Conservation (phyloP, 2,797 vertebrate species). For the Rhincodon typus region DNA sequence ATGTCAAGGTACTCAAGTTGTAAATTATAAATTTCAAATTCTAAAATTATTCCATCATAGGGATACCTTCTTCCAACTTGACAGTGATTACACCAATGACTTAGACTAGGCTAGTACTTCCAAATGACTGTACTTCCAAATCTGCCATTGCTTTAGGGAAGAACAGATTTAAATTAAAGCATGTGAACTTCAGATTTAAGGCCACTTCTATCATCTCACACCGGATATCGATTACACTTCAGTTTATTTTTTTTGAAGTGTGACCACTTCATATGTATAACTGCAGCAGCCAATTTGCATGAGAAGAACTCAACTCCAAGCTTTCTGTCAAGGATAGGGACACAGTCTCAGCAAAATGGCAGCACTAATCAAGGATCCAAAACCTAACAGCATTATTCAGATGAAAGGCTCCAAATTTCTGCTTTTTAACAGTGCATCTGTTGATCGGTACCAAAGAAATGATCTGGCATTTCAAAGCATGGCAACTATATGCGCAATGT, state of each 20-base stretch:
- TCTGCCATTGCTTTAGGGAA: not conserved
- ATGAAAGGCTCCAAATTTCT: not conserved
- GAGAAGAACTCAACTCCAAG: no score
- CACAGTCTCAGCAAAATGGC: not conserved
- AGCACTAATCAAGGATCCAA: not conserved
- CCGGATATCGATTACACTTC: not conserved
- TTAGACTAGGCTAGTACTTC: not conserved
- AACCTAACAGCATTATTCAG: not conserved
- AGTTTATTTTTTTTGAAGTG: not conserved
- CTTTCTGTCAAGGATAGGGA: no score
- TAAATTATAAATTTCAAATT: not conserved
- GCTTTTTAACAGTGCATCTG: not conserved
- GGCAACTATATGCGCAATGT: not conserved
- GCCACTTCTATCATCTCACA: not conserved
- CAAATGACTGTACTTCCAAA: not conserved
- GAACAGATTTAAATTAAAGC: not conserved
- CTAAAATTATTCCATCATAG: not conserved
- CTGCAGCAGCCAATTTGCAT: not conserved
- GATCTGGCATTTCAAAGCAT: not conserved
- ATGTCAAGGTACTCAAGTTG: no score
- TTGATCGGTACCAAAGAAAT: not conserved
- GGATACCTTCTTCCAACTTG: not conserved
- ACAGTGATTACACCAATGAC: not conserved
- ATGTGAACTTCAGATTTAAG: not conserved
- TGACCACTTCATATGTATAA: not conserved